Evolutionary conservation across 1,140 invertebrate species (phyloP).

Genomic region (Aphis gossypii): DNA sequence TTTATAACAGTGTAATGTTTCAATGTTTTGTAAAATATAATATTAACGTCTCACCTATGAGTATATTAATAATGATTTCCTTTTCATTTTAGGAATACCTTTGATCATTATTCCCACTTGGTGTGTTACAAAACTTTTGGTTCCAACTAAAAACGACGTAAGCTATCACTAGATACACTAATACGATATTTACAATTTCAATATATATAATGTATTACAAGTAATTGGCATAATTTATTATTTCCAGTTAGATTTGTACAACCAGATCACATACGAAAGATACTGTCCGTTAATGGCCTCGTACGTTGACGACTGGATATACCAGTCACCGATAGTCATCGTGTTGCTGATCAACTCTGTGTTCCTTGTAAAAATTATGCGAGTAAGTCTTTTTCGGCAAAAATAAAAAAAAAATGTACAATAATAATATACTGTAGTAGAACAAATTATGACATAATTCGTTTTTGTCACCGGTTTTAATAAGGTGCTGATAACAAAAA

Average conservation of each 20-base stretch:
- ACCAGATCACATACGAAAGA: slow-evolving; percentile 45
- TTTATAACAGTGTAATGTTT: neutral
- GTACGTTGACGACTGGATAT: slow-evolving; percentile 47
- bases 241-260: slow-evolving; percentile 27
- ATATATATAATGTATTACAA: neutral
- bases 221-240: neutral
- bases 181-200: too few species aligned
- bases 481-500: slow-evolving; percentile 88
- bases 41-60: neutral
- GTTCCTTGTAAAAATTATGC: slow-evolving; percentile 44
- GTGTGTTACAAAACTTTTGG: slow-evolving; percentile 44
- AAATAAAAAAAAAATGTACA: neutral
- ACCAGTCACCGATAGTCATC: slow-evolving; percentile 30
- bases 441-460: neutral
- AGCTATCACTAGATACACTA: neutral
- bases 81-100: slow-evolving; percentile 32
- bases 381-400: slow-evolving; percentile 6
- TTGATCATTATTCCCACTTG: slow-evolving; percentile 46
- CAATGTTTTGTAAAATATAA: neutral
- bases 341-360: slow-evolving; percentile 26
- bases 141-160: slow-evolving; percentile 45
- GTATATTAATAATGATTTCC: neutral
- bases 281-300: slow-evolving; percentile 39
- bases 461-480: neutral
- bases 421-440: neutral